phyloP scores from a whole-genome alignment of 2,888 invertebrate genomes.

The Chelonus formosanus region DNA sequence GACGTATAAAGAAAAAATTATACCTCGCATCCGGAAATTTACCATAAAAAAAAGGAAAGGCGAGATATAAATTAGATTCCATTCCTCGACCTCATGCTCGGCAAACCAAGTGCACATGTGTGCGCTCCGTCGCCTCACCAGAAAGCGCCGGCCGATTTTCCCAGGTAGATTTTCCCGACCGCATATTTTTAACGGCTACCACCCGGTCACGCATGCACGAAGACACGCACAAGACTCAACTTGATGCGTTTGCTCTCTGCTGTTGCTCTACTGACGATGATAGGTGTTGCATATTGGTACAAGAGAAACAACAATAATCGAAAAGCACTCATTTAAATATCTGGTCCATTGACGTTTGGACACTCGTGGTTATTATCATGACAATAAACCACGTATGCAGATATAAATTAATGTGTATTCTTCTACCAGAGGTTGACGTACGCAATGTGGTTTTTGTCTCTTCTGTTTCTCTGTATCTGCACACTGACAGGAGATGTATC shows the following conservation, averaged over 20 bases:
- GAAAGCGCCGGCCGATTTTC: constrained; percentile 52
- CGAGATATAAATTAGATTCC: constrained; percentile 42
- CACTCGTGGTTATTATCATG: constrained; percentile 56
- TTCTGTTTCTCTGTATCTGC: constrained; percentile 29
- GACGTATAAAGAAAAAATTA: constrained; percentile 24
- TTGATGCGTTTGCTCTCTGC: constrained; percentile 10
- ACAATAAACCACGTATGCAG: constrained; percentile 60
- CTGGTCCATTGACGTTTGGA: constrained; percentile 34
- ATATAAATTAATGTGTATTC: constrained; percentile 65
- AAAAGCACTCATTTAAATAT: constrained; percentile 9
- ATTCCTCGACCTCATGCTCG: constrained; percentile 33
- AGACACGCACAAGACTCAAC: constrained; percentile 14
- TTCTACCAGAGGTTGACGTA: constrained; percentile 26
- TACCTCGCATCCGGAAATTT: constrained; percentile 29
- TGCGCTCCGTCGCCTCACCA: constrained; percentile 25
- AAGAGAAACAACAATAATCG: neutral
- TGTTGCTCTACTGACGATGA: neutral
- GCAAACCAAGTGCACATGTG: constrained; percentile 25
- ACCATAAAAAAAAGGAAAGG: constrained; percentile 14
- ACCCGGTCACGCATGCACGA: constrained; percentile 52
- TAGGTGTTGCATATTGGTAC: neutral
- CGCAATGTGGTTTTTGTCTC: constrained; percentile 36
- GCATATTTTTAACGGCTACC: constrained; percentile 49
- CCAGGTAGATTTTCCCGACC: constrained; percentile 55
- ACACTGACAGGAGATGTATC: constrained; percentile 52